Evolutionary conservation across 2,888 invertebrate genomes (phyloP).

Genomic region (Cactoblastis cactorum): DNA sequence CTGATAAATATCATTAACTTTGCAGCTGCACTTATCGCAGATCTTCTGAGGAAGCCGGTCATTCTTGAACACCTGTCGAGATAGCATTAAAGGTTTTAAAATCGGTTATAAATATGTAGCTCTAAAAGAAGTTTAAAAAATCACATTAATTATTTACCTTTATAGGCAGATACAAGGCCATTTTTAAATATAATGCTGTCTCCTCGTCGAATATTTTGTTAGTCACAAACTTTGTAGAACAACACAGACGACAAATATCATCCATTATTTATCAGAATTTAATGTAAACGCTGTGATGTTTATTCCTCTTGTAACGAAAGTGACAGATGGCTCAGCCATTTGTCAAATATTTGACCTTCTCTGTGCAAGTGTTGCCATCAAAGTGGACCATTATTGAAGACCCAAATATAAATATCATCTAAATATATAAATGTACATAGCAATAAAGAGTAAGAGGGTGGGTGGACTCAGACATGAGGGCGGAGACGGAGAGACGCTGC

Average conservation of each 20-base stretch:
- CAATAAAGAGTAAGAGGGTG: constrained; percentile 38
- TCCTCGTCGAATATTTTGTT: constrained; percentile 85
- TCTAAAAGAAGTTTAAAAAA: constrained; percentile 22
- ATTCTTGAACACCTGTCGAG: constrained; percentile 80
- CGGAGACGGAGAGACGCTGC: constrained; percentile 67
- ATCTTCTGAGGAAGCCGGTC: constrained; percentile 85
- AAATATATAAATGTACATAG: constrained; percentile 30
- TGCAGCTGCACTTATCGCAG: constrained; percentile 84
- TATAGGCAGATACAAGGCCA: constrained; percentile 85
- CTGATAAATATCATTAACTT: constrained; percentile 85
- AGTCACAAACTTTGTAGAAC: constrained; percentile 77
- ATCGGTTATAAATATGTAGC: constrained; percentile 36
- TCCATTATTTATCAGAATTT: constrained; percentile 52
- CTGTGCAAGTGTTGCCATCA: constrained; percentile 47
- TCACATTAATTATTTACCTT: constrained; percentile 74
- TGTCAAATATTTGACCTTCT: constrained; percentile 63
- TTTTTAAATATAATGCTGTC: constrained; percentile 83
- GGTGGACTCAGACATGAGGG: constrained; percentile 50
- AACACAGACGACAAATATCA: constrained; percentile 67
- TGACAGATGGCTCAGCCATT: constrained; percentile 58
- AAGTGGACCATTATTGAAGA: constrained; percentile 45
- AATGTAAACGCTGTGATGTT: constrained; percentile 42
- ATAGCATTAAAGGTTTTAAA: constrained; percentile 21
- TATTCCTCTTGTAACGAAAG: constrained; percentile 40
- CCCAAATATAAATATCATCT: constrained; percentile 36